These are phyloP conservation scores for Crotophaga sulcirostris DNA, from an alignment of 2,113 vertebrate species.

Conservation along the genomic window DNA sequence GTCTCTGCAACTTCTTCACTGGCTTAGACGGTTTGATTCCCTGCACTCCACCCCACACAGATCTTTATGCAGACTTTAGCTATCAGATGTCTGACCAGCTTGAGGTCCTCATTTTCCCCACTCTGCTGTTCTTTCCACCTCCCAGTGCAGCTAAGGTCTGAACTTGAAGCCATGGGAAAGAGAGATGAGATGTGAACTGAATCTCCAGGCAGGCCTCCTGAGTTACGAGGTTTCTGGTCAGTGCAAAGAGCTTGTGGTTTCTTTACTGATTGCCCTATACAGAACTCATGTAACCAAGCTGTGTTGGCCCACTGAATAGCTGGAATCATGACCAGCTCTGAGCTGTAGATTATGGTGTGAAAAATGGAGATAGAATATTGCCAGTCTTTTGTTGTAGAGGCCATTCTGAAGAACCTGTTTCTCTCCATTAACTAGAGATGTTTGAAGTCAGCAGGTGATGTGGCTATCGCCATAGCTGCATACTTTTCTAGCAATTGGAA, in stretches of 20 bases:
- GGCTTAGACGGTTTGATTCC: not conserved
- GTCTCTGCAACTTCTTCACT: not conserved
- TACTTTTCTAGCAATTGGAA: not conserved
- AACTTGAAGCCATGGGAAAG: not conserved
- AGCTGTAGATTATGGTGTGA: not conserved
- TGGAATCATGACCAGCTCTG: not conserved
- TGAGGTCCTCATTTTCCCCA: not conserved
- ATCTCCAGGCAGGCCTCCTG: not conserved
- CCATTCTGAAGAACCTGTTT: not conserved
- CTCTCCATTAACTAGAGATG: not conserved
- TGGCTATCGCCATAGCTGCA: not conserved
- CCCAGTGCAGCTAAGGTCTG: accelerated
- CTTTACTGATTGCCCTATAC: not conserved
- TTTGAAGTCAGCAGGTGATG: not conserved
- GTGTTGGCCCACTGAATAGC: not conserved
- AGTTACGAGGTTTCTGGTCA: not conserved
- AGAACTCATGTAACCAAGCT: not conserved
- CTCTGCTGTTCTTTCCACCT: not conserved
- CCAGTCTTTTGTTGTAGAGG: not conserved
- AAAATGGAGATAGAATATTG: not conserved
- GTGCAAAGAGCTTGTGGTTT: not conserved
- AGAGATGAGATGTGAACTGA: not conserved
- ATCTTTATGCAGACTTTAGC: not conserved
- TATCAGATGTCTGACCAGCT: not conserved
- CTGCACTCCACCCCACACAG: accelerated